Conservation (phyloP, 2,888 invertebrate genomes). For the Drosophila picticornis region DNA sequence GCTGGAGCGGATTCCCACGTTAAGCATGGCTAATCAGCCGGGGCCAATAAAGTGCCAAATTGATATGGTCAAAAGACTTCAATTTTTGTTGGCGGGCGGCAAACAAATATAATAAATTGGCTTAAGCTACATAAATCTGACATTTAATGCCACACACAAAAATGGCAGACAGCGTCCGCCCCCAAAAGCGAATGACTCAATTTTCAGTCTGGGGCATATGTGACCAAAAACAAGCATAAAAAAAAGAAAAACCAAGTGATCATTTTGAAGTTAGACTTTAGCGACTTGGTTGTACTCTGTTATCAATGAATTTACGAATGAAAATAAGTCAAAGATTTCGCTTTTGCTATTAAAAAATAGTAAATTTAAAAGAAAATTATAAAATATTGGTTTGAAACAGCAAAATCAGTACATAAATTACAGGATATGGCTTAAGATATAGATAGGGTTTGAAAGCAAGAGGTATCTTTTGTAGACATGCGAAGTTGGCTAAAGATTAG, state of each 20-base stretch:
- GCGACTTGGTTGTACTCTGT: constrained; percentile 8
- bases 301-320: not conserved
- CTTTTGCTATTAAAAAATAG: not conserved
- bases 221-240: constrained; percentile 12
- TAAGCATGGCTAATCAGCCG: constrained; percentile 57
- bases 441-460: not conserved
- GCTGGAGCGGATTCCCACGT: constrained; percentile 68
- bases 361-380: not conserved
- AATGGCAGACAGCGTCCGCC: constrained; percentile 50
- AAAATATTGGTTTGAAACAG: not conserved
- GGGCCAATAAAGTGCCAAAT: constrained; percentile 72
- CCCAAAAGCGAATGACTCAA: constrained; percentile 73
- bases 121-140: constrained; percentile 75
- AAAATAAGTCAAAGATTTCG: not conserved
- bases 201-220: constrained; percentile 49
- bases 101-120: constrained; percentile 57
- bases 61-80: constrained; percentile 63
- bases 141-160: constrained; percentile 78
- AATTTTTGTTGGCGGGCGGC: constrained; percentile 29
- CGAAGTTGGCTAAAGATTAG: not conserved
- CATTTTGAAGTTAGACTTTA: not conserved
- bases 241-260: not conserved
- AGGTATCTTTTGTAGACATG: not conserved
- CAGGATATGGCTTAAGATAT: not conserved
- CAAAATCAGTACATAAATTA: not conserved